A percentile compares a stretch with the other conserved stretches of the same genome.
phyloP scores from a whole-genome alignment of 1,140 invertebrate species.

The Homalodisca vitripennis region DNA sequence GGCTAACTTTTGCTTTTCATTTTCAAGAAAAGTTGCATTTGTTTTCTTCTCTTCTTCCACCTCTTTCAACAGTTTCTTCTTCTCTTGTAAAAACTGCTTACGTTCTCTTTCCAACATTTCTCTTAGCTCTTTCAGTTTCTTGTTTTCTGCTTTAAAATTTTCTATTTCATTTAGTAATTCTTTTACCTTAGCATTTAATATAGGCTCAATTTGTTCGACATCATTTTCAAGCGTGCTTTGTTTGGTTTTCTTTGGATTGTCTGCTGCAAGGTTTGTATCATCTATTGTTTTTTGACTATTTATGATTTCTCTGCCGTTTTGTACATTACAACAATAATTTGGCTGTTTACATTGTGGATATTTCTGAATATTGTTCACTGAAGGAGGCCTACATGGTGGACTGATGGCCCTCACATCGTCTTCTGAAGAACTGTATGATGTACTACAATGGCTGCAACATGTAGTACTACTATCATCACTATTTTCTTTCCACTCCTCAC shows the following conservation, averaged over 20 bases:
- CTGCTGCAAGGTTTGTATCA: background rate
- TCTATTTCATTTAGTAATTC: constrained; percentile 58
- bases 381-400: background rate
- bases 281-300: no score
- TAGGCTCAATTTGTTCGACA: no score
- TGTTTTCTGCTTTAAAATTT: constrained; percentile 64
- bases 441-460: background rate
- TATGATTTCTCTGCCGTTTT: no score
- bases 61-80: constrained; percentile 58
- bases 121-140: constrained; percentile 49
- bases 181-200: no score
- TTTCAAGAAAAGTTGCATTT: constrained; percentile 59
- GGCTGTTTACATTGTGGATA: background rate
- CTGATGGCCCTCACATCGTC: constrained; percentile 22
- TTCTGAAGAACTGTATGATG: background rate
- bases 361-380: background rate
- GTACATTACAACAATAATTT: no score
- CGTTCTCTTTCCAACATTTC: constrained; percentile 49
- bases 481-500: constrained; percentile 9
- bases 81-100: constrained; percentile 45
- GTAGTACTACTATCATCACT: background rate
- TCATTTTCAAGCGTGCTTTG: constrained; percentile 41
- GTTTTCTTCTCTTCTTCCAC: constrained; percentile 57
- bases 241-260: background rate
- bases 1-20: constrained; percentile 62